phyloP scores from a whole-genome alignment of 2,797 vertebrate species.

The Lycodopsis pacificus region DNA sequence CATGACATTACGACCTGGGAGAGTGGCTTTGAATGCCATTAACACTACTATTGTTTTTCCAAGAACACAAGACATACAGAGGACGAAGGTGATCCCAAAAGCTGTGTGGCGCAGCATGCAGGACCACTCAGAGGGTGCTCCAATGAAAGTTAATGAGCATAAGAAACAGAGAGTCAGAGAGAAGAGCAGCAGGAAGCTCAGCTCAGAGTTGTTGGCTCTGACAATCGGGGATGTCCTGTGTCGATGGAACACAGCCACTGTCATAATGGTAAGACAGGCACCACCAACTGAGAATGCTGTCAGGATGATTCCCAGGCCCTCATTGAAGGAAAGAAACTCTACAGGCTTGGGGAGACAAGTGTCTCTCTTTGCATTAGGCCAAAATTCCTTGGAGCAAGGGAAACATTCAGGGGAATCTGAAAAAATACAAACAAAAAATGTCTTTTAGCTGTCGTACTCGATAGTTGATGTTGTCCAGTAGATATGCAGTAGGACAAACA shows the following conservation, averaged over 20 bases:
- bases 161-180: constrained; percentile 79
- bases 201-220: constrained; percentile 76
- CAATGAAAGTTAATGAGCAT: constrained; percentile 79
- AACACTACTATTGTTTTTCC: constrained; percentile 79
- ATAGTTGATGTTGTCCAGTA: constrained; percentile 7
- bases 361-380: not conserved
- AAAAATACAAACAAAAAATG: not conserved
- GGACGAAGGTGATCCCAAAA: constrained; percentile 76
- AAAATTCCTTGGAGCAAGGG: constrained; percentile 60
- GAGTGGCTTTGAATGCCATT: constrained; percentile 76
- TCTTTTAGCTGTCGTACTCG: not conserved
- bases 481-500: not conserved
- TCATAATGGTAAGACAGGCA: constrained; percentile 11
- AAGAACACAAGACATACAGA: constrained; percentile 75
- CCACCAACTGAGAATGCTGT: no score
- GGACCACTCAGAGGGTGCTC: constrained; percentile 74
- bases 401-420: constrained; percentile 77
- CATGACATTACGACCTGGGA: constrained; percentile 73
- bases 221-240: constrained; percentile 66
- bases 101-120: constrained; percentile 78
- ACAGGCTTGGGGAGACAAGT: not conserved
- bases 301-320: no score
- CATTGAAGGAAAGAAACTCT: not conserved
- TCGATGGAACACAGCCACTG: constrained; percentile 53
- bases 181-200: constrained; percentile 77